phyloP scores from a whole-genome alignment of 92 coral and sea anemone species.

The Phenganax stokvisi region DNA sequence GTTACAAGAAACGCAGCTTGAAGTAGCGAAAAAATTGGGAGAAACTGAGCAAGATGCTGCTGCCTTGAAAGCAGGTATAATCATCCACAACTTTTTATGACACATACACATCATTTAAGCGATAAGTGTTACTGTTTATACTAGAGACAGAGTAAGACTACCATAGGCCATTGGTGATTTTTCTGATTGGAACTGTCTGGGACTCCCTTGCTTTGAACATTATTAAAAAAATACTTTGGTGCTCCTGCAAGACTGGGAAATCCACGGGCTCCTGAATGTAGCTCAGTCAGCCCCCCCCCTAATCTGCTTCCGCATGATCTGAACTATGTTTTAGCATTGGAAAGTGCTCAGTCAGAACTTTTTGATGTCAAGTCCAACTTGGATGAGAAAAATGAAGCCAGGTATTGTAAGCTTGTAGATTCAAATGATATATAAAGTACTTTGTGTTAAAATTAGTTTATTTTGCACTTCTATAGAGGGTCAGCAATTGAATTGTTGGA shows the following conservation, averaged over 20 bases:
- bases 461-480: conserved; percentile 41
- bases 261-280: not conserved
- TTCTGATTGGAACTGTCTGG: not conserved
- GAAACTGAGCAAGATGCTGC: conserved; percentile 87
- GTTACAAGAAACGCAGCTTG: conserved; percentile 83
- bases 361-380: conserved; percentile 89
- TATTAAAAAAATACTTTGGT: not conserved
- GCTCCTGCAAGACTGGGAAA: not conserved
- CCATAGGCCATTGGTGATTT: too few species aligned
- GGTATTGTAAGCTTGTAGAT: conserved; percentile 37
- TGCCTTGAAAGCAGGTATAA: conserved; percentile 78
- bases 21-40: conserved; percentile 92
- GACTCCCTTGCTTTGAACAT: not conserved
- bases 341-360: conserved; percentile 80
- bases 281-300: too few species aligned
- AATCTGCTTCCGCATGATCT: not conserved
- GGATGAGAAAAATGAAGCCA: conserved; percentile 90
- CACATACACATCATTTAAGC: not conserved
- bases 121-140: not conserved
- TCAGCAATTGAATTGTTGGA: conserved; percentile 91
- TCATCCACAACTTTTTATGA: not conserved
- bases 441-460: not conserved
- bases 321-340: conserved; percentile 57
- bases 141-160: not conserved
- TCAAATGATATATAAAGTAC: not conserved